A percentile compares a stretch with the other conserved stretches of the same genome.
Conservation (phyloP, 2,888 invertebrate genomes). For the Agonopterix arenella region DNA sequence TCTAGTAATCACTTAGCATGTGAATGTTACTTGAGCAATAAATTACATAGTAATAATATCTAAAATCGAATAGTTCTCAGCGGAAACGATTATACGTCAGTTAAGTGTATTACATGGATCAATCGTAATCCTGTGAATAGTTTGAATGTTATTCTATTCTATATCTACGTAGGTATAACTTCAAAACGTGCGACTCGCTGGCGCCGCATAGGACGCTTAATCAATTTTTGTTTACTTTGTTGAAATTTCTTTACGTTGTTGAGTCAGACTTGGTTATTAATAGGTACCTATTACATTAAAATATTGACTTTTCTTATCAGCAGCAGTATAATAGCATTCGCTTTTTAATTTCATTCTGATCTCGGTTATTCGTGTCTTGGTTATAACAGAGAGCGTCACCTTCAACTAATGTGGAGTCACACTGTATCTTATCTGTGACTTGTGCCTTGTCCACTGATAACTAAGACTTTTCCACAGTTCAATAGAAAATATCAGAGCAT, state of each 20-base stretch:
- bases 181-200: slow-evolving; percentile 1
- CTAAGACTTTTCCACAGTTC: slow-evolving; percentile 36
- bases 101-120: too few relatives aligned
- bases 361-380: slow-evolving; percentile 5
- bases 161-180: too few relatives aligned
- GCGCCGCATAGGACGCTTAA: slow-evolving; percentile 2
- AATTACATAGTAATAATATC: slow-evolving; percentile 10
- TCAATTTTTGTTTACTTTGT: slow-evolving; percentile 5
- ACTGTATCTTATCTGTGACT: slow-evolving; percentile 56
- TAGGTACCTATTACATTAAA: background rate
- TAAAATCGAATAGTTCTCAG: background rate
- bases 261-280: background rate
- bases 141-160: too few relatives aligned
- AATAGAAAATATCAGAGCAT: slow-evolving; percentile 31
- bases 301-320: background rate
- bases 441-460: slow-evolving; percentile 50
- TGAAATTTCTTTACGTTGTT: slow-evolving; percentile 1
- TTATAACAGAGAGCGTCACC: slow-evolving; percentile 49
- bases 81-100: too few relatives aligned
- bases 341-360: background rate
- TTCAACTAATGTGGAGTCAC: slow-evolving; percentile 46
- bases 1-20: slow-evolving; percentile 27
- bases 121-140: too few relatives aligned
- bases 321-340: background rate
- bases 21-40: slow-evolving; percentile 17